Percentiles rank a stretch among this genome's conserved stretches.
phyloP scores from a whole-genome alignment of 2,888 invertebrate species.

The Cosmorhoe ocellata region DNA sequence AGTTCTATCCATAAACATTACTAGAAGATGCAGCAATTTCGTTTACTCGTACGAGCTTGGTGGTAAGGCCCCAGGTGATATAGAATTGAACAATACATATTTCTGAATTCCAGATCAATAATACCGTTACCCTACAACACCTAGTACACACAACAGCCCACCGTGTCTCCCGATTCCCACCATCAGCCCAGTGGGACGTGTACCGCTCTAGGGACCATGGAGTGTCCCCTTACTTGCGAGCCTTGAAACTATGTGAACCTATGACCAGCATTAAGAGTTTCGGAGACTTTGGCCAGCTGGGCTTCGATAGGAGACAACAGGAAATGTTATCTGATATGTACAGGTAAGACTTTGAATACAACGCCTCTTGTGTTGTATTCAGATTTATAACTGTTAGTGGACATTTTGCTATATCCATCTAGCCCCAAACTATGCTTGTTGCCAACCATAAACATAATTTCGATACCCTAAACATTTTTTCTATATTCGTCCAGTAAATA shows the following conservation, averaged over 20 bases:
- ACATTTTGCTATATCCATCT: too few species aligned
- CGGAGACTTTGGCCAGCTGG: slow-evolving; percentile 81
- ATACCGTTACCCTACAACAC: slow-evolving; percentile 82
- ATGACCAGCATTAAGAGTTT: slow-evolving; percentile 78
- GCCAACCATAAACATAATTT: too few species aligned
- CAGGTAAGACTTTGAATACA: slow-evolving; percentile 63
- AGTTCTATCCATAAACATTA: too few species aligned
- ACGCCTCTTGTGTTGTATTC: too few species aligned
- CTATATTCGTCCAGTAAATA: too few species aligned
- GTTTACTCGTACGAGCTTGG: too few species aligned
- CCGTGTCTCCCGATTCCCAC: slow-evolving; percentile 81
- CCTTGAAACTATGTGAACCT: slow-evolving; percentile 85
- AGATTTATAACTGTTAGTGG: too few species aligned
- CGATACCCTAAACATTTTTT: too few species aligned
- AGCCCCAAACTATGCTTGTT: too few species aligned
- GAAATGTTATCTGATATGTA: slow-evolving; percentile 86
- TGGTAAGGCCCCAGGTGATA: too few species aligned
- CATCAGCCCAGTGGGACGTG: slow-evolving; percentile 74
- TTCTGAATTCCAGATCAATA: slow-evolving; percentile 76
- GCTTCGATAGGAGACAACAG: slow-evolving; percentile 81
- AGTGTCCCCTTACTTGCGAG: slow-evolving; percentile 87
- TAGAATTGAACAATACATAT: too few species aligned
- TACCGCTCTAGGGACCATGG: slow-evolving; percentile 89
- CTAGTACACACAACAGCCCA: slow-evolving; percentile 85
- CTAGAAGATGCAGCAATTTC: too few species aligned